These are phyloP conservation scores for Chamaea fasciata DNA, from an alignment of 2,113 vertebrate genomes.

Conservation along the genomic window DNA sequence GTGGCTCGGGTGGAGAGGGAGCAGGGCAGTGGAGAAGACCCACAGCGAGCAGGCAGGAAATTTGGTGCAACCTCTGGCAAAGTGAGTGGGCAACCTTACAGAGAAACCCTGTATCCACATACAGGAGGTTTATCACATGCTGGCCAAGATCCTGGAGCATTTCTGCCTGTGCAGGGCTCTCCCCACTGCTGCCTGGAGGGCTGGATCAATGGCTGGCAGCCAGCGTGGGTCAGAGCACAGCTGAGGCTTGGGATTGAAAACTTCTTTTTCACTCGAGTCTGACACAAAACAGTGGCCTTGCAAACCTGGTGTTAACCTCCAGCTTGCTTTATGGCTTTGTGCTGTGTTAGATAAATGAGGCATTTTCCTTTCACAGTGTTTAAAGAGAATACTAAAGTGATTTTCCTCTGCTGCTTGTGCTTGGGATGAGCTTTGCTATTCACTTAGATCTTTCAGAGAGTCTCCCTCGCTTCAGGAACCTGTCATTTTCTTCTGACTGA, in stretches of 20 bases:
- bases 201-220: neutral
- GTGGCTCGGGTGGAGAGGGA: neutral
- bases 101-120: neutral
- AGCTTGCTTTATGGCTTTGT: conserved; percentile 71
- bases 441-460: conserved; percentile 69
- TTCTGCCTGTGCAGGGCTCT: neutral
- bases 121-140: neutral
- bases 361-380: conserved; percentile 74
- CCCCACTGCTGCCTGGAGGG: neutral
- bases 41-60: conserved; percentile 12
- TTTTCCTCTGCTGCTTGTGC: conserved; percentile 64
- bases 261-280: conserved; percentile 30
- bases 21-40: neutral
- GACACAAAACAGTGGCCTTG: conserved; percentile 67
- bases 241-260: conserved; percentile 10
- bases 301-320: conserved; percentile 73
- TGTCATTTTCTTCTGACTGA: conserved; percentile 68
- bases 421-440: conserved; percentile 69
- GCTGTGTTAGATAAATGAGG: conserved; percentile 72
- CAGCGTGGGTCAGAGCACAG: neutral
- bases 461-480: conserved; percentile 30
- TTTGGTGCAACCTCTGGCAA: neutral
- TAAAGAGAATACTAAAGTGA: conserved; percentile 78
- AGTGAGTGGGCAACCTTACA: neutral
- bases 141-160: neutral